Evolutionary conservation across 2,888 invertebrate species (phyloP).

Genomic region (Ceraclea dissimilis): DNA sequence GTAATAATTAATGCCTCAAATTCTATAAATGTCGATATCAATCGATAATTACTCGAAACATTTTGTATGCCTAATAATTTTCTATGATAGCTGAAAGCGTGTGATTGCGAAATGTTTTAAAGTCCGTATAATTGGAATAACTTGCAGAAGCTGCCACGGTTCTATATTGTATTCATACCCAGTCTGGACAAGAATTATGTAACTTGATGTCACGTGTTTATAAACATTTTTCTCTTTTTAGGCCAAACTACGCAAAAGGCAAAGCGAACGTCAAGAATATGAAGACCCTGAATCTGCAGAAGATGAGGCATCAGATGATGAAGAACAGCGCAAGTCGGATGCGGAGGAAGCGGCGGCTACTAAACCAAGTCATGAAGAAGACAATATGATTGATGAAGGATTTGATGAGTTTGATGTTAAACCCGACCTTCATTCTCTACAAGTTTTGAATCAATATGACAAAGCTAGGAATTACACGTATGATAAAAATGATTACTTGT

Average conservation of each 20-base stretch:
- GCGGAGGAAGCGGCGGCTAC: constrained; percentile 43
- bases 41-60: too few species aligned
- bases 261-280: constrained; percentile 57
- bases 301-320: constrained; percentile 46
- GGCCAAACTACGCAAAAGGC: constrained; percentile 48
- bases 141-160: too few species aligned
- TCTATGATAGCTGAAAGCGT: too few species aligned
- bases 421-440: constrained; percentile 28
- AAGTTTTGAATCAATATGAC: constrained; percentile 38
- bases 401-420: constrained; percentile 28
- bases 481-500: constrained; percentile 66
- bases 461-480: constrained; percentile 60
- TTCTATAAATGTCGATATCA: too few species aligned
- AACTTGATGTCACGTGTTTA: too few species aligned
- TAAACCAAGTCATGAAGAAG: constrained; percentile 39
- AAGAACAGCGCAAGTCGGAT: constrained; percentile 27
- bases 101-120: too few species aligned
- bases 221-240: constrained; percentile 29
- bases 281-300: constrained; percentile 57
- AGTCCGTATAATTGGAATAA: too few species aligned
- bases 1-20: too few species aligned
- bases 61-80: too few species aligned
- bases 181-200: too few species aligned
- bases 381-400: constrained; percentile 32
- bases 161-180: too few species aligned